These are phyloP conservation scores for Hydrolagus affinis DNA, from an alignment of 2,113 vertebrate genomes.

Conservation along the genomic window DNA sequence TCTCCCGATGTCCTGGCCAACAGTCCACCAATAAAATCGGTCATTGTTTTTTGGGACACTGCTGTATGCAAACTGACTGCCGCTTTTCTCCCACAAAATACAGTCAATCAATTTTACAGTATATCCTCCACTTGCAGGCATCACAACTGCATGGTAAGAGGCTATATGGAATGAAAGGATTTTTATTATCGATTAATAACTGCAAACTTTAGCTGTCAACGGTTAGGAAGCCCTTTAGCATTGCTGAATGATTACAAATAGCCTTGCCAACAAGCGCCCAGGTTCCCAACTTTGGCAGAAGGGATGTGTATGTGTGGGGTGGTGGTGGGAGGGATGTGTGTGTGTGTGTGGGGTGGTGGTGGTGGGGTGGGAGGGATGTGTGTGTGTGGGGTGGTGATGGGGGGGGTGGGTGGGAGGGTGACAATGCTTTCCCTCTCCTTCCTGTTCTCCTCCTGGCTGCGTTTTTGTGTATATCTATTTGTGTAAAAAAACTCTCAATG, in stretches of 20 bases:
- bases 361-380: neutral
- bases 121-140: too few species aligned
- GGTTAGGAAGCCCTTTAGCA: neutral
- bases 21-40: too few species aligned
- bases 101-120: too few species aligned
- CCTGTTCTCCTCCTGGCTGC: constrained; percentile 14
- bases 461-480: neutral
- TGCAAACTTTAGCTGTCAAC: neutral
- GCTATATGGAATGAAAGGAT: too few species aligned
- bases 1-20: too few species aligned
- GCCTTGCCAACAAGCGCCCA: neutral
- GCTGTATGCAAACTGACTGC: too few species aligned
- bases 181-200: neutral
- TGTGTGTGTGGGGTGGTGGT: too few species aligned
- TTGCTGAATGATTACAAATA: neutral
- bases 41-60: too few species aligned
- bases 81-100: too few species aligned
- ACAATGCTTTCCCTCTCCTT: constrained; percentile 3
- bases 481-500: constrained; percentile 19
- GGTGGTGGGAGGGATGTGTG: too few species aligned
- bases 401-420: neutral
- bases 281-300: neutral
- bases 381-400: too few species aligned
- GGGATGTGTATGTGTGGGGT: neutral
- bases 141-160: too few species aligned